Base-by-base conservation (phyloP, 2,113 vertebrate genomes). In the Eidolon helvum region DNA sequence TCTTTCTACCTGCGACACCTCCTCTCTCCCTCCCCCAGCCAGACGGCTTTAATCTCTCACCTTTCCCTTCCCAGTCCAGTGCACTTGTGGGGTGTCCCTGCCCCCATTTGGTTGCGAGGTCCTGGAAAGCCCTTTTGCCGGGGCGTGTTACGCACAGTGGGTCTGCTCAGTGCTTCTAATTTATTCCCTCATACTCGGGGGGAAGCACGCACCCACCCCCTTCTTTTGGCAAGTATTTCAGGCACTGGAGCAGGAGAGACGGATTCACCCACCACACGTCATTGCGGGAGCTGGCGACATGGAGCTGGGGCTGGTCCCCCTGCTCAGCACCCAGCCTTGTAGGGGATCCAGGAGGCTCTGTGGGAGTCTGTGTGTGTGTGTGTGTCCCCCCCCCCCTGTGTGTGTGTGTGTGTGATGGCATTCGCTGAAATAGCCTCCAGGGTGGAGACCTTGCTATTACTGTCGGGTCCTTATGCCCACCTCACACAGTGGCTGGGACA, bases 61-160 rank as follows among this genome's bases (percentile, higher is more conserved):
- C 45, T 65, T 9, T 24, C 12, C 45, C 66, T 10, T 66, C 19
- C 26, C 21, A 22, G 33, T 2, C 28, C 9, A 50, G 26, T 66
- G 66, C 72, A 50, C 57, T 11, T 18, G 22, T 21, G 50, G 78
- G 38, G 48, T 18, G 48, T 33, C 74, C 30, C 28, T 10, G 10
- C 21, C 45, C 45, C 40, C 6, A 0, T 48, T 24, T 12, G 24
- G 9, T n/a, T 1, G n/a, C 83, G 30, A 22, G 16, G 57, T 9
- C 66, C 63, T 7, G 0, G 15, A 63, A 50, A 71, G 28, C 59
- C 43, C 50, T 2, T 6, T 38, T 18, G 45, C 14, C 22, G 59
- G 40, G 22, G 10, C 18, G 10, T 11, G 48, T 75, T 48, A 1
- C 21, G 7, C 33, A 4, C 0, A 19, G 59, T 2, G 7, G 2